Percentiles rank a stretch among this genome's conserved stretches.
These are phyloP conservation scores for Luehdorfia chinensis DNA, from an alignment of 1,140 invertebrate genomes.

Conservation along the genomic window DNA sequence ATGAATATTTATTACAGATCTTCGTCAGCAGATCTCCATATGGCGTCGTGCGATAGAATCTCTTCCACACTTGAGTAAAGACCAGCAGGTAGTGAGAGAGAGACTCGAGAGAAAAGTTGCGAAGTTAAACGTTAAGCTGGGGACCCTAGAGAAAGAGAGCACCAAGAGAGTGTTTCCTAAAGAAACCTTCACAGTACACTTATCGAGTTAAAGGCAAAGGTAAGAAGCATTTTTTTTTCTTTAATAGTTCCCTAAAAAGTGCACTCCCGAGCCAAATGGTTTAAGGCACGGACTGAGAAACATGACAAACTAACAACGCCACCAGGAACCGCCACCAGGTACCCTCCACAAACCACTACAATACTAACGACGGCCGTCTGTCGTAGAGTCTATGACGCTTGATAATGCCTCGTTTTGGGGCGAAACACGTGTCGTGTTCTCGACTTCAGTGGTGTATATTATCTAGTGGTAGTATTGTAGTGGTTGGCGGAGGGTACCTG, in stretches of 20 bases:
- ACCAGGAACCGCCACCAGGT: too few species aligned
- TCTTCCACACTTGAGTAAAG: conserved; percentile 88
- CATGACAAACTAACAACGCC: too few species aligned
- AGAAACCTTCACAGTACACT: conserved; percentile 83
- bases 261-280: too few species aligned
- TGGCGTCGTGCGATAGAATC: conserved; percentile 90
- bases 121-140: conserved; percentile 75
- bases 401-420: too few species aligned
- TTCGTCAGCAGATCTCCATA: conserved; percentile 90
- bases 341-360: too few species aligned
- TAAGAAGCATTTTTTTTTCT: conserved; percentile 20
- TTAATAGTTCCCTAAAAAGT: too few species aligned
- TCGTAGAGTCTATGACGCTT: too few species aligned
- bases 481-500: too few species aligned
- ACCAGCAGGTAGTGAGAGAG: conserved; percentile 88
- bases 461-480: too few species aligned
- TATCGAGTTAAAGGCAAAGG: conserved; percentile 84
- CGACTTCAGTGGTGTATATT: too few species aligned
- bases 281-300: background rate
- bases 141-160: conserved; percentile 78
- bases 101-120: conserved; percentile 86
- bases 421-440: too few species aligned
- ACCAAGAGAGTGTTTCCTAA: conserved; percentile 81
- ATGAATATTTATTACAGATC: conserved; percentile 81
- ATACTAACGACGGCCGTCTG: too few species aligned